Evolutionary conservation across 2,113 vertebrate species (phyloP), one percentile per base, ranked within the genome.

Genomic region (Orientallactaga bullata): DNA sequence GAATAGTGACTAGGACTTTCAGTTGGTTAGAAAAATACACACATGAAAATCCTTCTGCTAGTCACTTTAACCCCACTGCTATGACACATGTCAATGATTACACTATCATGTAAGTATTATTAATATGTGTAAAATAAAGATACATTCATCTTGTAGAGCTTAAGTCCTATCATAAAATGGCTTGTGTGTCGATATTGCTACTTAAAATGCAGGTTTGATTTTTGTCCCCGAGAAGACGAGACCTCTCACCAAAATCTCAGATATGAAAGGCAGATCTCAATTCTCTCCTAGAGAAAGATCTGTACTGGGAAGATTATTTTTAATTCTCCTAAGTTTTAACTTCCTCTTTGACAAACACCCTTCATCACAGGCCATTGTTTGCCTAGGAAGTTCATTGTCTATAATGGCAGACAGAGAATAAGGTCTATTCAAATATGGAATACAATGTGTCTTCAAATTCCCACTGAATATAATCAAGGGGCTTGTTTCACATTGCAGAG

Each of bases 341-440:
- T 96, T 97, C 94, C 87, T 95, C 87, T 95, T 94, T 94, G 82
- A 93, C 74, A 96, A 95, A 90, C 85, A 90, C 79, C 85, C 94
- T 88, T 97, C 96, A 97, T 97, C 95, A 97, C 3, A 85, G 84
- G 78, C 81, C 66, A 96, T 97, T 97, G 96, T 97, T 71, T 88
- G 91, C 73, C 74, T 24, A 96, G 96, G 94, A 97, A 96, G 71
- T 90, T 58, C 66, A 95, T 80, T 96, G 92, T 95, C 81, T 94
- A 30, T 94, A 35, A 72, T 51, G 85, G 74, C 87, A 96, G 96
- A 94, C 77, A 60, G 85, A 92, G 91, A 95, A 96, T 42, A 88
- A 91, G 94, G 93, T 89, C 71, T 77, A 96, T 93, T 96, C 96
- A 95, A 79, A 96, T 84, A 85, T 20, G 51, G 37, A 76, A 93